Percentiles rank a stretch among this genome's conserved stretches.
Evolutionary conservation across 2,113 vertebrate species (phyloP).

Genomic region (Elephantulus edwardii): DNA sequence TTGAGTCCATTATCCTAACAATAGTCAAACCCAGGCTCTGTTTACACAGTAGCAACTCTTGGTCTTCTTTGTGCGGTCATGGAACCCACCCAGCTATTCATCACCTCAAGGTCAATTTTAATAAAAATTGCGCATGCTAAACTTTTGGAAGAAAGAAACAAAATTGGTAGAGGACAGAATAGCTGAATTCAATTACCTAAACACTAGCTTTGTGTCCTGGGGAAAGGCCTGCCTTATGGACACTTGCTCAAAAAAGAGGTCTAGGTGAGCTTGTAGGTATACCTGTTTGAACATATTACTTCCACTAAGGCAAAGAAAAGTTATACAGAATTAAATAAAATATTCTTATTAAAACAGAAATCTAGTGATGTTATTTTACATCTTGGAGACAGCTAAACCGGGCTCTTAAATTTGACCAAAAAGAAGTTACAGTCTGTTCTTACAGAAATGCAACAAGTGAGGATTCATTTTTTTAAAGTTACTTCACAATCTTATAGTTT

Average conservation of each 20-base stretch:
- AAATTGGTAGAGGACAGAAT: background rate
- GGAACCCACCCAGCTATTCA: background rate
- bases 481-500: conserved; percentile 8
- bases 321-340: conserved; percentile 29
- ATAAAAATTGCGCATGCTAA: background rate
- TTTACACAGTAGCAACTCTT: background rate
- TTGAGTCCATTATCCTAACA: background rate
- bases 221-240: background rate
- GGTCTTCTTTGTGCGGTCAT: background rate
- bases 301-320: background rate
- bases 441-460: background rate
- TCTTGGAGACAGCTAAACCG: background rate
- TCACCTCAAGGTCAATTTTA: background rate
- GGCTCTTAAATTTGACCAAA: background rate
- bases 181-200: background rate
- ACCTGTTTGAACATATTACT: background rate
- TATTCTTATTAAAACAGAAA: conserved; percentile 50
- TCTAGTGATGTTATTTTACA: background rate
- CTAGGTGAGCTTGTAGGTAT: background rate
- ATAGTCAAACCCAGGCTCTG: background rate
- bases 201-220: background rate
- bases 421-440: background rate
- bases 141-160: background rate
- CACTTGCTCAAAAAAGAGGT: conserved; percentile 1
- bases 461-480: background rate